Evolutionary conservation across 2,113 vertebrate genomes (phyloP), one percentile per base, ranked within the genome.

Genomic region (Campylorhamphus procurvoides): DNA sequence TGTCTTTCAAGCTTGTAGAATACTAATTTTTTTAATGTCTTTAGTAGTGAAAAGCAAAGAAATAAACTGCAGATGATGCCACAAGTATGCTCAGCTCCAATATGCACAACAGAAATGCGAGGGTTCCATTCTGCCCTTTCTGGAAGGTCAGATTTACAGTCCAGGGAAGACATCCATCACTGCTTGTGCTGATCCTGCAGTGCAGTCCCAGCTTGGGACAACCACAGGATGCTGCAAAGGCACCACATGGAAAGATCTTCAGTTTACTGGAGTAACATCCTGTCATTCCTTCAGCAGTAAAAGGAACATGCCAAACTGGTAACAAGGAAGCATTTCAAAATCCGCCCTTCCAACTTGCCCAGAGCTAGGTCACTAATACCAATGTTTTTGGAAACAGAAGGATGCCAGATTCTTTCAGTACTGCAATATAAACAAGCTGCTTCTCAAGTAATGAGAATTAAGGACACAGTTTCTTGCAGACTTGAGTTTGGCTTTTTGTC

Each of bases 1-100:
- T 94, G 37, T 90, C 94, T 95, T 96, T 95, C 89, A 96, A 96
- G 95, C 94, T 90, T 83, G 85, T 50, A 91, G 89, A 94, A 97
- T 94, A 92, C 92, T 91, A 80, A 96, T 97, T 94, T 93, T 92
- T 87, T 49, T 68, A 84, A 94, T 81, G 87, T 85, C 35, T 96
- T 94, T 75, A 91, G 55, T 75, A 94, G 42, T 62, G 62, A 94
- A 97, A 96, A 94, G 93, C 80, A 91, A 97, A 96, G 88, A 95
- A 94, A 94, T 82, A 94, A 95, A 92, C 86, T 77, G 87, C 94
- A 96, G 90, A 89, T 90, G 90, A 96, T 89, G 75, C 84, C 67
- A 95, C 56, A 93, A 93, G 78, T n/a, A 85, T 35, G 37, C 33
- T 93, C 40, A 81, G 71, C 59, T 91, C 55, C 67, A 67, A 39